A percentile compares a stretch with the other conserved stretches of the same genome.
These are phyloP conservation scores for Leptopilina drosophilae DNA, from an alignment of 2,888 invertebrate species.

Conservation along the genomic window DNA sequence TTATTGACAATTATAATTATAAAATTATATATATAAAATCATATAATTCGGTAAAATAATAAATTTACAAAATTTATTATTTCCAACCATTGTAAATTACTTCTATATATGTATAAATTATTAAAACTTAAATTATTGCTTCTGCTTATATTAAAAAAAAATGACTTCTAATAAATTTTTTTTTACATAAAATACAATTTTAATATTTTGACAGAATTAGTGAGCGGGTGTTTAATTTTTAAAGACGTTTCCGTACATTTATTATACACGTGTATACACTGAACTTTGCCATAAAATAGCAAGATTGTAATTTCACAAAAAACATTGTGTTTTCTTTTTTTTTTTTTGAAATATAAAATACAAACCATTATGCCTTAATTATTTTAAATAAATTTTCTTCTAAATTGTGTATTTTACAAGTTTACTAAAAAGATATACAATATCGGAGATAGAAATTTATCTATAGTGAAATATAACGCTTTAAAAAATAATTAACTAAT, in stretches of 20 bases:
- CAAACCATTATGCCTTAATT: constrained; percentile 52
- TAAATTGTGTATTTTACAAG: constrained; percentile 15
- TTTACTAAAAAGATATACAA: neutral
- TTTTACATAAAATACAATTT: neutral
- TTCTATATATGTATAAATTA: too few relatives aligned
- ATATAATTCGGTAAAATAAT: too few relatives aligned
- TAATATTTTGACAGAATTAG: too few relatives aligned
- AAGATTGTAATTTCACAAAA: constrained; percentile 62
- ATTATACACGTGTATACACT: constrained; percentile 66
- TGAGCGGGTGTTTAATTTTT: neutral
- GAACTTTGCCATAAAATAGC: constrained; percentile 56
- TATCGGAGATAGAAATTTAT: neutral
- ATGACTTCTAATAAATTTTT: neutral
- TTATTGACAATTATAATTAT: too few relatives aligned
- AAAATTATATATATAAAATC: too few relatives aligned
- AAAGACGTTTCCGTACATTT: constrained; percentile 66
- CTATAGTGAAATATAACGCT: constrained; percentile 1
- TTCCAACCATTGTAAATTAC: too few relatives aligned
- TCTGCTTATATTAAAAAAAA: too few relatives aligned
- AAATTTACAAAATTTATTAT: too few relatives aligned
- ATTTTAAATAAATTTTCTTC: neutral
- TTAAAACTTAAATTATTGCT: too few relatives aligned
- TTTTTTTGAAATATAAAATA: constrained; percentile 55
- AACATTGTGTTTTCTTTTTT: constrained; percentile 47
- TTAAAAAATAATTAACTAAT: constrained; percentile 6